Conservation (phyloP, 2,113 vertebrate species). For the Physeter macrocephalus region DNA sequence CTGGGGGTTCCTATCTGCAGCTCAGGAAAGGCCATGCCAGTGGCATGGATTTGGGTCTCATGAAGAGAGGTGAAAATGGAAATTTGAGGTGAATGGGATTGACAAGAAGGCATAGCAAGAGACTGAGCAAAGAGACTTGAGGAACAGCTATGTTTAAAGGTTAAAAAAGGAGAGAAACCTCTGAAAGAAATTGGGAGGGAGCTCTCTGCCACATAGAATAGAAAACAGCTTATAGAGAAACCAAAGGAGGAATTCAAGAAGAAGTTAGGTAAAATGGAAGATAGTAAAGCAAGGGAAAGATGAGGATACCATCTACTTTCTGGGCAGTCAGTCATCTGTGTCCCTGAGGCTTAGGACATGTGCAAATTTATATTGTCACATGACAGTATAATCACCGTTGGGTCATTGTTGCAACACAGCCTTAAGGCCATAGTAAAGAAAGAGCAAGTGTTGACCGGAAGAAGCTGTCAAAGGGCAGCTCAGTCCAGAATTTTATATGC, state of each 20-base stretch:
- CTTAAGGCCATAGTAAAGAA: background rate
- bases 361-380: background rate
- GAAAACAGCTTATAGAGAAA: background rate
- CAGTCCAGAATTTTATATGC: background rate
- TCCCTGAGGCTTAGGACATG: background rate
- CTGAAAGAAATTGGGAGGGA: background rate
- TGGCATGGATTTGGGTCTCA: background rate
- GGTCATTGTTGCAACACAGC: background rate
- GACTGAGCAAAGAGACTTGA: background rate
- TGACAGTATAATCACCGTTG: background rate
- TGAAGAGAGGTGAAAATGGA: background rate
- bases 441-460: background rate
- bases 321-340: background rate
- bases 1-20: background rate
- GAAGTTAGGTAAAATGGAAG: background rate
- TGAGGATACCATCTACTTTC: background rate
- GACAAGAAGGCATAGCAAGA: background rate
- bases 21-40: background rate
- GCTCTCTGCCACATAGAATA: background rate
- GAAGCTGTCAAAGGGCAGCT: background rate
- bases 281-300: background rate
- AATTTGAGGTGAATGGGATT: background rate
- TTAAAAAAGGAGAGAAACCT: background rate
- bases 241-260: background rate
- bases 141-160: background rate